A percentile compares a stretch with the other conserved stretches of the same genome.
Evolutionary conservation across 2,797 vertebrate species (phyloP).

Genomic region (Choloepus didactylus): DNA sequence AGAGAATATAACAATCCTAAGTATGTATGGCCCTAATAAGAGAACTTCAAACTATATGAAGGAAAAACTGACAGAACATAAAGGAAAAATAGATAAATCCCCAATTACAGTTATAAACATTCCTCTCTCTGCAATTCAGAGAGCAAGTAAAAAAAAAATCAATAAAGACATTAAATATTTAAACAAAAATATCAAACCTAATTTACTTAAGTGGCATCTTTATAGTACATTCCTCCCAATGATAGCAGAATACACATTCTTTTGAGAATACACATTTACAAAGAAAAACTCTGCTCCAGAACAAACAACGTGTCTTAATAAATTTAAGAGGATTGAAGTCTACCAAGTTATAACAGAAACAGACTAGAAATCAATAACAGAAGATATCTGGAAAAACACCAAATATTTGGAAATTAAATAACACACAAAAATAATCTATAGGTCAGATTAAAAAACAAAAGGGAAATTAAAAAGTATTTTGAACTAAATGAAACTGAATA

Average conservation of each 20-base stretch:
- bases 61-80: not conserved
- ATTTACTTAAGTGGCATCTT: not conserved
- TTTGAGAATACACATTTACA: not conserved
- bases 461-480: not conserved
- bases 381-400: not conserved
- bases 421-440: not conserved
- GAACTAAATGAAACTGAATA: not conserved
- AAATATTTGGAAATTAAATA: not conserved
- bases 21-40: not conserved
- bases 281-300: not conserved
- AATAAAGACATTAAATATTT: too few species aligned
- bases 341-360: not conserved
- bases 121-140: not conserved
- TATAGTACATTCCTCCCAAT: not conserved
- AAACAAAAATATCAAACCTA: not conserved
- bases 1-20: not conserved
- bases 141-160: not conserved
- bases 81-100: not conserved
- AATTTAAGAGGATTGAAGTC: not conserved
- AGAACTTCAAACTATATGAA: not conserved
- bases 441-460: not conserved
- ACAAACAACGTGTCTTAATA: not conserved
- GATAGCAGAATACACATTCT: too few species aligned
- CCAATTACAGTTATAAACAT: not conserved
- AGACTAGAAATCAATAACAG: not conserved